Base-by-base conservation (phyloP, 2,113 vertebrate species). In the Dinomys branickii region DNA sequence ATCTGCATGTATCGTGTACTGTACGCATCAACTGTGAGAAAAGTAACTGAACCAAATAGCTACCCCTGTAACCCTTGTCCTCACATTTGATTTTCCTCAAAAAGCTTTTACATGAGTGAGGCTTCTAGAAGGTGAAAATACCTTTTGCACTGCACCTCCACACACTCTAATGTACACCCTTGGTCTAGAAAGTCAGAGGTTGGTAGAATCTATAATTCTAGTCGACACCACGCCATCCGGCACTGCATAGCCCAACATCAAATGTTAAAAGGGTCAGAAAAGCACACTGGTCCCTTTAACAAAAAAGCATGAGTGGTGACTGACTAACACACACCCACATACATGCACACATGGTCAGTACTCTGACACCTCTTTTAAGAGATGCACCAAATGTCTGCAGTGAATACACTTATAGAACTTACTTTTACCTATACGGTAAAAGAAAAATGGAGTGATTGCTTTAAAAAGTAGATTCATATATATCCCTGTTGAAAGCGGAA, bases 51-150 rank as follows among this genome's bases (percentile, higher is more conserved):
- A 50, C 13, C 33, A 28, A 8, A 44, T 22, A 52, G 26, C 10
- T n/a, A 5, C 24, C 59, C 35, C 0, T 44, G 16, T 24, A 30
- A 56, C n/a, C 38, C 16, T 28, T 13, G 16, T 41, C 58, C 47
- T 91, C 84, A 41, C 11, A 91, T 78, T 81, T 89, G 16, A 80
- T 28, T 86, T 87, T n/a, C 41, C 61, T 86, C 59, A 82, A 88
- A 93, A 84, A 90, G 47, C 33, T 78, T 96, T 13, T 65, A 52
- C 11, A 65, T 63, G 56, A 94, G 22, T 28, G 71, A 50, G 5
- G 38, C 12, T 75, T 90, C 50, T 81, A 81, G 90, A 93, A 89
- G 26, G 33, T 69, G 41, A 88, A 82, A n/a, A 77, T 44, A 24
- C 28, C 44, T 82, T 90, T 87, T n/a, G 44, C 35, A 17, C 6